Percentiles rank a stretch among this genome's conserved stretches.
Conservation (phyloP, 2,797 vertebrate species). For the Amblyraja radiata region DNA sequence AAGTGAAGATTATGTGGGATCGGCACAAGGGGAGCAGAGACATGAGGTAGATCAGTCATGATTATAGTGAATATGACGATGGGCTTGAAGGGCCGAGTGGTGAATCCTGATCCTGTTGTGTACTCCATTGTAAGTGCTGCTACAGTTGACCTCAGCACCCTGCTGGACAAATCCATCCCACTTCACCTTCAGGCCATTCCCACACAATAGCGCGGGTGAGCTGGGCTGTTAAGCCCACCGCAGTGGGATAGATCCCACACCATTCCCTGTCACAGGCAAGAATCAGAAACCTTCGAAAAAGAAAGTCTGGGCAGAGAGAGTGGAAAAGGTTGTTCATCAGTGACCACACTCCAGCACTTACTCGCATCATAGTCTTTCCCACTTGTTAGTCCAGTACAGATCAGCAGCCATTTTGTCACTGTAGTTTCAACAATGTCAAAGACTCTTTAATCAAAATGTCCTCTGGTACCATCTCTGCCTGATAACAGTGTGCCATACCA, state of each 20-base stretch:
- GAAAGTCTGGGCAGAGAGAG: background rate
- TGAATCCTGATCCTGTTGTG: no score
- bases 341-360: background rate
- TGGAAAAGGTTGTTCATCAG: background rate
- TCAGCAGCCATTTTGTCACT: background rate
- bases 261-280: background rate
- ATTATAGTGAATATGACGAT: no score
- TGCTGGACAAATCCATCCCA: background rate
- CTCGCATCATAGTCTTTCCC: no score
- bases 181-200: background rate
- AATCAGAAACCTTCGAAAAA: background rate
- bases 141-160: background rate
- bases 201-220: background rate
- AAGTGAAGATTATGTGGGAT: no score
- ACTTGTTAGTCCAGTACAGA: background rate
- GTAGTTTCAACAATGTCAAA: background rate
- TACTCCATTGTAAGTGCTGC: no score
- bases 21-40: no score
- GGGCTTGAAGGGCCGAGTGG: no score
- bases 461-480: constrained; percentile 46
- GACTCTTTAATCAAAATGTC: constrained; percentile 44
- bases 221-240: background rate
- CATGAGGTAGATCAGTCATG: no score
- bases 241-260: background rate
- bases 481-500: constrained; percentile 55